Percentiles rank a stretch among this genome's conserved stretches.
Conservation (phyloP, 2,797 vertebrate species). For the Synaphobranchus kaupii region DNA sequence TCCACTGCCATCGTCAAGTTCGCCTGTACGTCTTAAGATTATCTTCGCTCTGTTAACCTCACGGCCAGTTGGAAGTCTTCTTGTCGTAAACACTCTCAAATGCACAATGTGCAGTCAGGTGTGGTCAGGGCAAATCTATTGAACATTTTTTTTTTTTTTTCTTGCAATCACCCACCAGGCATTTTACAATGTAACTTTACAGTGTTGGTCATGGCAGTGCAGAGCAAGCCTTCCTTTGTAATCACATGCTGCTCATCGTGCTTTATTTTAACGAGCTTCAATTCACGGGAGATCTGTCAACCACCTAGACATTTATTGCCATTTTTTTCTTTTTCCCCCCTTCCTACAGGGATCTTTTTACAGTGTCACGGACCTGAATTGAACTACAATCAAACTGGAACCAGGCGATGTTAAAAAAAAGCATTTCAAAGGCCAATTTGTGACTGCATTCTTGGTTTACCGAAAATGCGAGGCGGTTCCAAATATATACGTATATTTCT, state of each 20-base stretch:
- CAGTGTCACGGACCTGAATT: conserved; percentile 46
- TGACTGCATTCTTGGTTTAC: not conserved
- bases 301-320: conserved; percentile 55
- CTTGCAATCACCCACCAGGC: not conserved
- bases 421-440: not conserved
- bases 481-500: not conserved
- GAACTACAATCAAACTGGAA: conserved; percentile 55
- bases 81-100: not conserved
- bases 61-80: not conserved
- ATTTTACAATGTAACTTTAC: not conserved
- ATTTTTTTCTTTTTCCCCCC: conserved; percentile 46
- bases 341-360: conserved; percentile 51
- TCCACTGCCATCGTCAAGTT: not conserved
- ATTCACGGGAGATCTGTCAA: conserved; percentile 36
- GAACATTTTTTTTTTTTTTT: not conserved
- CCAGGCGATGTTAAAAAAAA: conserved; percentile 34
- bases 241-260: not conserved
- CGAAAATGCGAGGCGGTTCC: not conserved
- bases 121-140: not conserved
- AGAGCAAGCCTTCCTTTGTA: not conserved
- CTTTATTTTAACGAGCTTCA: not conserved
- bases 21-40: not conserved
- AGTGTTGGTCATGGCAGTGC: not conserved
- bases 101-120: not conserved
- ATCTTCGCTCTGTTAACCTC: not conserved